Percentiles rank a stretch among this genome's conserved stretches.
Evolutionary conservation across 2,113 vertebrate species (phyloP).

Genomic region (Lasiurus borealis): DNA sequence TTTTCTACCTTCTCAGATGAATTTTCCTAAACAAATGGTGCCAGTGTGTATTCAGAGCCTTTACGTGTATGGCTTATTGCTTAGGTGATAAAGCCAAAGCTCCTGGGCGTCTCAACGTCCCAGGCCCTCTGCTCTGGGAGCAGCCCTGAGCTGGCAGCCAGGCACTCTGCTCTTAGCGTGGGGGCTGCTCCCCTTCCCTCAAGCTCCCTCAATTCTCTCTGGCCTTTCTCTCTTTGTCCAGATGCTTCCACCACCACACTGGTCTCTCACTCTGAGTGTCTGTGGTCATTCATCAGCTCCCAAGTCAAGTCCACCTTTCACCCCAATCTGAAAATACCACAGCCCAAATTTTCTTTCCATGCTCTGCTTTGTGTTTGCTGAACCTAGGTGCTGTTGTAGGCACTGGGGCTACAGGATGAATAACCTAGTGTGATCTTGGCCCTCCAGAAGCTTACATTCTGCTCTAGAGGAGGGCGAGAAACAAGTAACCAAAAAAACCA

Average conservation of each 20-base stretch:
- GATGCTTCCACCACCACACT: no score
- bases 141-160: accelerated
- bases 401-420: accelerated
- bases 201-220: neutral
- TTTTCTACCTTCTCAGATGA: neutral
- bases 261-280: no score
- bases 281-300: neutral
- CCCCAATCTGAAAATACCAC: accelerated
- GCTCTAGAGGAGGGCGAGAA: accelerated
- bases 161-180: neutral
- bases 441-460: accelerated
- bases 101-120: accelerated
- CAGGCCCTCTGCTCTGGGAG: no score
- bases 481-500: neutral
- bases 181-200: accelerated
- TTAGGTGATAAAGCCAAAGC: neutral
- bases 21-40: neutral
- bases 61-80: neutral
- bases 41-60: neutral
- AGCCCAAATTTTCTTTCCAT: accelerated
- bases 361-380: neutral
- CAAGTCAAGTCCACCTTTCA: neutral
- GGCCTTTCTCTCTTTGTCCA: accelerated
- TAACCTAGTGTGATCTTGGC: accelerated
- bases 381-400: neutral